Conservation (phyloP, 1,140 invertebrate species). For the Dinothrombium tinctorium region DNA sequence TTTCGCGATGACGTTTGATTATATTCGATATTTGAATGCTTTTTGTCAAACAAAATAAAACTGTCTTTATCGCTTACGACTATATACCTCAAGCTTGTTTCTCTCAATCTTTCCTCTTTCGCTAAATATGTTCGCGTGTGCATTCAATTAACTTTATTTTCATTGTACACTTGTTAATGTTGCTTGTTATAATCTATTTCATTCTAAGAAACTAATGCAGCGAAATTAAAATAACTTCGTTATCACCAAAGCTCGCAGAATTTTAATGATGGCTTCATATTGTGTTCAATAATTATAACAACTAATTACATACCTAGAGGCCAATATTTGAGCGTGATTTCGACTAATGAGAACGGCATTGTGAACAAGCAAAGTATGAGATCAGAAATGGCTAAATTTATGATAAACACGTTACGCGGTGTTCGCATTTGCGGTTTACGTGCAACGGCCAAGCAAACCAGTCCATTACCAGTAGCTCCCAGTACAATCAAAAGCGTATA, state of each 20-base stretch:
- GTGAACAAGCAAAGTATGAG: constrained; percentile 56
- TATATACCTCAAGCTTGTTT: no score
- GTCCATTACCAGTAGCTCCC: constrained; percentile 46
- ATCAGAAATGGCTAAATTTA: constrained; percentile 65
- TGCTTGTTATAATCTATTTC: no score
- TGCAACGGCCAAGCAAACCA: constrained; percentile 50
- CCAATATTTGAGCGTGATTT: constrained; percentile 39
- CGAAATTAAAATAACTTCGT: background rate
- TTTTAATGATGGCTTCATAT: background rate
- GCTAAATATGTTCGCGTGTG: no score
- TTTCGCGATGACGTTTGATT: no score
- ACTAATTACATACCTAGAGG: constrained; percentile 14
- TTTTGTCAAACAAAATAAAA: no score
- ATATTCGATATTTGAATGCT: no score
- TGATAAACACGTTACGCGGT: constrained; percentile 62
- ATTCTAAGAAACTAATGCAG: no score
- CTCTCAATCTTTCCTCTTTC: no score
- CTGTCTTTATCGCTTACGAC: no score
- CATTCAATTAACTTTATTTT: no score
- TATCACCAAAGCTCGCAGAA: background rate
- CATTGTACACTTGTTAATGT: no score
- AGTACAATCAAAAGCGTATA: constrained; percentile 48
- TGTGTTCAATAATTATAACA: background rate
- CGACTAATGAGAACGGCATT: constrained; percentile 57
- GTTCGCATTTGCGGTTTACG: constrained; percentile 58